Evolutionary conservation across 2,888 invertebrate species (phyloP).

Genomic region (Ochropleura plecta): DNA sequence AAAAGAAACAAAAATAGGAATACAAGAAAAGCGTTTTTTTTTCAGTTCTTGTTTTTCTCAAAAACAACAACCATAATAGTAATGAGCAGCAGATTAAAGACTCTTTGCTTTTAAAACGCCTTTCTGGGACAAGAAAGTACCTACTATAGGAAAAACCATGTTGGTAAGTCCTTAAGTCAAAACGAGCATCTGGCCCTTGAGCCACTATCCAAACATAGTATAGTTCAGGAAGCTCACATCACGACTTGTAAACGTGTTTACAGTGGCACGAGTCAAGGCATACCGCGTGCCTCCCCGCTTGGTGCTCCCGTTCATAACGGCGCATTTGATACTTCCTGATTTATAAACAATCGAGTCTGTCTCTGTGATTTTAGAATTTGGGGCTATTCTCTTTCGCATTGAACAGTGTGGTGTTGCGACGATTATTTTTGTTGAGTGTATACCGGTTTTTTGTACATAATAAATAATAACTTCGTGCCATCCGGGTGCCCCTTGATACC

Average conservation of each 20-base stretch:
- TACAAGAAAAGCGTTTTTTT: too few species aligned
- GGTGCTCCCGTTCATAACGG: slow-evolving; percentile 22
- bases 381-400: background rate
- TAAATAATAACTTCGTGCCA: too few species aligned
- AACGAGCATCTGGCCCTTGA: slow-evolving; percentile 18
- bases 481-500: too few species aligned
- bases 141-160: background rate
- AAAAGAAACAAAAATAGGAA: too few species aligned
- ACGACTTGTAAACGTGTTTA: slow-evolving; percentile 64
- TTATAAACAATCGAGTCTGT: background rate
- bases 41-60: background rate
- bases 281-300: slow-evolving; percentile 61
- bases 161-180: slow-evolving; percentile 6
- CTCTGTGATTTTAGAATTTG: background rate
- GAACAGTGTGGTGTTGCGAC: too few species aligned
- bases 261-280: slow-evolving; percentile 56
- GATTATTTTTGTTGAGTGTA: too few species aligned
- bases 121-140: too few species aligned
- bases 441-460: too few species aligned
- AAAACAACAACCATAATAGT: background rate
- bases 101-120: background rate
- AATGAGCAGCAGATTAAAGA: background rate
- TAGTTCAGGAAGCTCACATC: slow-evolving; percentile 67
- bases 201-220: slow-evolving; percentile 26
- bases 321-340: slow-evolving; percentile 29